These are phyloP conservation scores for Benitochromis conjunctus DNA, from an alignment of 2,113 vertebrate genomes.

Conservation along the genomic window DNA sequence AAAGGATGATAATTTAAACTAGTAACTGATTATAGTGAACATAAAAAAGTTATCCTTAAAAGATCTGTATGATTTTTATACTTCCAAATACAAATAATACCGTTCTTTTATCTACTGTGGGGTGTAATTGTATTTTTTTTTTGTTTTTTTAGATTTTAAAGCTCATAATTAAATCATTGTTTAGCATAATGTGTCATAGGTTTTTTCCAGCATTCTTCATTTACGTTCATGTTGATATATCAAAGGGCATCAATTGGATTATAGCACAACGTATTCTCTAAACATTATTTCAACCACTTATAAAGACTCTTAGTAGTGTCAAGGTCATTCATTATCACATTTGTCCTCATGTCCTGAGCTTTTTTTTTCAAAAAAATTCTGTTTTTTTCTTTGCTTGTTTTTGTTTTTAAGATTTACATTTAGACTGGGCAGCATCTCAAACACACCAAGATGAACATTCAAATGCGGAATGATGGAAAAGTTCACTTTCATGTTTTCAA, in stretches of 20 bases:
- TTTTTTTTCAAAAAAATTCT: background rate
- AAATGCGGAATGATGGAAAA: background rate
- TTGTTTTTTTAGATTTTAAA: background rate
- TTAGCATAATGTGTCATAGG: background rate
- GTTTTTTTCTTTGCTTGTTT: fast-evolving
- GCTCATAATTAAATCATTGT: background rate
- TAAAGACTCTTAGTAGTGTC: background rate
- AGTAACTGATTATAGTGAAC: background rate
- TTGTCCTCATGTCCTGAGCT: background rate
- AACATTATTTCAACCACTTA: background rate
- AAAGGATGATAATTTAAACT: background rate
- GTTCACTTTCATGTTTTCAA: background rate
- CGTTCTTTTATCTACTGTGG: no score
- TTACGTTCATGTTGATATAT: background rate
- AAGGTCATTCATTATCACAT: background rate
- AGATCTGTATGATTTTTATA: background rate
- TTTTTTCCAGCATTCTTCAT: background rate
- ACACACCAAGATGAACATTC: background rate
- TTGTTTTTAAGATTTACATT: background rate
- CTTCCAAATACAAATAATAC: background rate
- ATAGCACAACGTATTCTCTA: background rate
- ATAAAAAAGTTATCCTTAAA: background rate
- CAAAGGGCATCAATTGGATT: background rate
- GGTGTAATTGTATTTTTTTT: background rate
- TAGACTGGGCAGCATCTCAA: background rate